A percentile compares a stretch with the other conserved stretches of the same genome.
phyloP scores from a whole-genome alignment of 2,888 invertebrate species.

The Coenonympha arcania region DNA sequence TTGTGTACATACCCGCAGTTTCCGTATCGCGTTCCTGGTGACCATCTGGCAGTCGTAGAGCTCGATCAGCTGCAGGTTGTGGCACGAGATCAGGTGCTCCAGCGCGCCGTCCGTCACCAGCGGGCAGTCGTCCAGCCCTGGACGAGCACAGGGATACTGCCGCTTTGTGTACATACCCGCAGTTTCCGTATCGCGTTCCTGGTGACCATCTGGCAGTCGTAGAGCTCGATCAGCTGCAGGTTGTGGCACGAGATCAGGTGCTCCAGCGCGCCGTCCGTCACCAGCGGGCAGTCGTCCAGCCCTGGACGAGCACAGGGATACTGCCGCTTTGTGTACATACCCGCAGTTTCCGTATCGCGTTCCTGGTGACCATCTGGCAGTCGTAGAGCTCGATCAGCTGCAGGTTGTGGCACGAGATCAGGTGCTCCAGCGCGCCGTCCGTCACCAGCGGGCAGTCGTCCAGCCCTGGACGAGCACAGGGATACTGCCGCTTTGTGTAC shows the following conservation, averaged over 20 bases:
- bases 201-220: slow-evolving; percentile 99
- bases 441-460: slow-evolving; percentile 99
- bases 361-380: slow-evolving; percentile 98
- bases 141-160: no score
- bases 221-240: slow-evolving; percentile 96
- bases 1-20: slow-evolving; percentile 86
- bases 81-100: slow-evolving; percentile 94
- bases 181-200: slow-evolving; percentile 96
- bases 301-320: no score
- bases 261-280: slow-evolving; percentile 96
- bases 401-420: slow-evolving; percentile 94
- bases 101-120: slow-evolving; percentile 96
- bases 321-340: slow-evolving; percentile 78
- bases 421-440: slow-evolving; percentile 95
- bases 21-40: slow-evolving; percentile 95
- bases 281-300: slow-evolving; percentile 98
- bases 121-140: slow-evolving; percentile 99
- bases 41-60: slow-evolving; percentile 99
- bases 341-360: slow-evolving; percentile 95
- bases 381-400: slow-evolving; percentile 98
- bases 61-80: slow-evolving; percentile 96
- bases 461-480: no score
- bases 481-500: no score
- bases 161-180: slow-evolving; percentile 81
- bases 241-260: slow-evolving; percentile 95